Conservation (phyloP, 2,888 invertebrate species). For the Synergus japonicus region DNA sequence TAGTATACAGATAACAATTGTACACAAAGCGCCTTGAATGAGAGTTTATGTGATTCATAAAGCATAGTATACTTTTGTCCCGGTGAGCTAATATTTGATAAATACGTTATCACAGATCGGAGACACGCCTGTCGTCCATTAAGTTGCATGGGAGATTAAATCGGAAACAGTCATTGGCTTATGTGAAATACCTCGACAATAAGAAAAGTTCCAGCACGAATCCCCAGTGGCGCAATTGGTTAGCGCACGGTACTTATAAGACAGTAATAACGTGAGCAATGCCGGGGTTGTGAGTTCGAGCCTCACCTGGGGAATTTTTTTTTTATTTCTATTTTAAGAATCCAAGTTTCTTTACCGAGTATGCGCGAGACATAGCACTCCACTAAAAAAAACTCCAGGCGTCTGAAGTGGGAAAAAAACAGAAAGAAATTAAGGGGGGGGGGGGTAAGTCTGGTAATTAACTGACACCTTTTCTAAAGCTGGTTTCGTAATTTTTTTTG, state of each 20-base stretch:
- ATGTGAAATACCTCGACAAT: constrained; percentile 15
- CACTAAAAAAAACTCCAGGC: neutral
- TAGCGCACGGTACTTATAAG: constrained; percentile 99
- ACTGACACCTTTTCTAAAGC: too few species aligned
- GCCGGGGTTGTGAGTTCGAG: constrained; percentile 99
- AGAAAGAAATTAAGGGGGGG: too few species aligned
- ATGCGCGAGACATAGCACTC: neutral
- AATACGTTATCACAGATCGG: neutral
- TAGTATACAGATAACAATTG: neutral
- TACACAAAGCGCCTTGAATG: neutral
- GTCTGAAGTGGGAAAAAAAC: neutral
- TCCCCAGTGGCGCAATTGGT: constrained; percentile 99
- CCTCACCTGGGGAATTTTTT: constrained; percentile 96
- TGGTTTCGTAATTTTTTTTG: too few species aligned
- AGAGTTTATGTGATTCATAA: neutral
- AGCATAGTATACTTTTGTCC: neutral
- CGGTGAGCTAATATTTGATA: neutral
- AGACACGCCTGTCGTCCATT: neutral
- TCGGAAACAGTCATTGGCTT: neutral
- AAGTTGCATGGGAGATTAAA: neutral
- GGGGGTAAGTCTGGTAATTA: too few species aligned
- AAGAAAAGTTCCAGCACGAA: constrained; percentile 13
- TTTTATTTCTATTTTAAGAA: constrained; percentile 55
- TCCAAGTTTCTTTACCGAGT: neutral
- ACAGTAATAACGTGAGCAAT: constrained; percentile 96